Percentiles rank a stretch among this genome's conserved stretches.
Conservation (phyloP, 2,797 vertebrate species). For the Dendrocincla tyrannina region DNA sequence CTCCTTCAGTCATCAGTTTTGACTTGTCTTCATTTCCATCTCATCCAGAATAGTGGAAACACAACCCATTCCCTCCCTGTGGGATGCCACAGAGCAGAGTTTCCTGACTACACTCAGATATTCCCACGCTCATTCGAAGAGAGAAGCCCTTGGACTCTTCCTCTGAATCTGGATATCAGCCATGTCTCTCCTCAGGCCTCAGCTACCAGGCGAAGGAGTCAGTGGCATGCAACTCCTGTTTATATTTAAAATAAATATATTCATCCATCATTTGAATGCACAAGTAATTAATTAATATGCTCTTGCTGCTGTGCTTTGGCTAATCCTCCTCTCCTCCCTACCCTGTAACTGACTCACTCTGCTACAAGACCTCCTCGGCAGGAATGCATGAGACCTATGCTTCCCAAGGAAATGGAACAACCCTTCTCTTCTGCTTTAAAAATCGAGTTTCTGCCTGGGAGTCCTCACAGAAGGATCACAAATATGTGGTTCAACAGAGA, state of each 20-base stretch:
- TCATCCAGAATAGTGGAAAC: constrained; percentile 27
- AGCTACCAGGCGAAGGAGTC: not conserved
- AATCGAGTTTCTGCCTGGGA: not conserved
- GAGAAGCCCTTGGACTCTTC: not conserved
- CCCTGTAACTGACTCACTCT: constrained; percentile 8
- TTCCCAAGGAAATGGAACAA: constrained; percentile 60
- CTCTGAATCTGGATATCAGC: not conserved
- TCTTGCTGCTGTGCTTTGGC: not conserved
- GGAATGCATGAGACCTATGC: not conserved
- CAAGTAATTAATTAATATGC: constrained; percentile 6
- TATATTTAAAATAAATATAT: constrained; percentile 48
- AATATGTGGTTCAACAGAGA: not conserved
- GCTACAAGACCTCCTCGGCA: not conserved
- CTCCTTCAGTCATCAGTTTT: constrained; percentile 27
- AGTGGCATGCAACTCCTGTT: not conserved
- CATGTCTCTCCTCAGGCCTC: not conserved
- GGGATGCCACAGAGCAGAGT: not conserved
- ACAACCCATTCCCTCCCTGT: not conserved
- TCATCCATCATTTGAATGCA: constrained; percentile 12
- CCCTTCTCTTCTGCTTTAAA: not conserved
- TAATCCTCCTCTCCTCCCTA: not conserved
- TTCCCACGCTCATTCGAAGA: not conserved
- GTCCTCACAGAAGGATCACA: not conserved
- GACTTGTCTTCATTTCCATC: constrained; percentile 46
- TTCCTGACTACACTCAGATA: constrained; percentile 20